These are phyloP conservation scores for Danio jaintianensis DNA, from an alignment of 2,797 vertebrate species.

Conservation along the genomic window DNA sequence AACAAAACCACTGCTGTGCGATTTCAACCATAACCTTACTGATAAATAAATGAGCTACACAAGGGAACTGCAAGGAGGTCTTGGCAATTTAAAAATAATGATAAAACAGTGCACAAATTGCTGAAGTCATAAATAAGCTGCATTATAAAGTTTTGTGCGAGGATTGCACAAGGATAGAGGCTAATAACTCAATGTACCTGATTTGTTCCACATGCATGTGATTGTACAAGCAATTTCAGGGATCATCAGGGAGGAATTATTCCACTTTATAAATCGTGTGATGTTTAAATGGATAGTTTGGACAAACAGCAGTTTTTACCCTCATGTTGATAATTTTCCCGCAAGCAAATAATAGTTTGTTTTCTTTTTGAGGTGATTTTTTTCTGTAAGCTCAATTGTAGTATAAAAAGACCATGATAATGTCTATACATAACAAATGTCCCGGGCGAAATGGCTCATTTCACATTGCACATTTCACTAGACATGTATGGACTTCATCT, in stretches of 20 bases:
- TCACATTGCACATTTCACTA: background rate
- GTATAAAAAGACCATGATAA: background rate
- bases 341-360: background rate
- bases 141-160: constrained; percentile 33
- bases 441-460: background rate
- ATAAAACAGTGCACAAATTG: constrained; percentile 20
- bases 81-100: constrained; percentile 41
- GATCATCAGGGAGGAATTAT: constrained; percentile 31
- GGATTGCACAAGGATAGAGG: constrained; percentile 13
- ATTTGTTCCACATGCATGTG: background rate
- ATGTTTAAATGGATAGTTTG: constrained; percentile 3
- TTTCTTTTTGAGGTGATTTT: background rate
- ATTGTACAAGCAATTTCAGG: constrained; percentile 32
- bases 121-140: constrained; percentile 41
- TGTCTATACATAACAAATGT: constrained; percentile 10
- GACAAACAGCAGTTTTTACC: background rate
- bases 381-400: background rate
- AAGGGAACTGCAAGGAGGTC: constrained; percentile 22
- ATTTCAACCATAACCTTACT: constrained; percentile 29
- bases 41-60: constrained; percentile 36
- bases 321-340: background rate
- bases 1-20: background rate
- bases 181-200: background rate
- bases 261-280: background rate
- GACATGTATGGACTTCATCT: constrained; percentile 37